Evolutionary conservation across 2,888 invertebrate species (phyloP).

Genomic region (Lagria hirta): DNA sequence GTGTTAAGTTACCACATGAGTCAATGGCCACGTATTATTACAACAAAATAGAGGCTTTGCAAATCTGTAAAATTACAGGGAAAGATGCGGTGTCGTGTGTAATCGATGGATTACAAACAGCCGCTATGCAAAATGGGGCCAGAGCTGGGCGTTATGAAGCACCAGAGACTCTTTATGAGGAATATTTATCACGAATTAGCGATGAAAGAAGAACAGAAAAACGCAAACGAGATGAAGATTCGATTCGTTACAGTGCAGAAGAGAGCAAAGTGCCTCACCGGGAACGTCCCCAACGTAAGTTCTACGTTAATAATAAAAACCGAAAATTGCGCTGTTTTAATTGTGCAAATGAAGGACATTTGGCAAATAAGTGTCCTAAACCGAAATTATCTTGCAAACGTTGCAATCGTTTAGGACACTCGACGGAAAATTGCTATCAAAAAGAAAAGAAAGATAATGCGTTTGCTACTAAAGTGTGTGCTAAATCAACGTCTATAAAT

Average conservation of each 20-base stretch:
- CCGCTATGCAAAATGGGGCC: slow-evolving; percentile 17
- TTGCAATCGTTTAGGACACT: slow-evolving; percentile 26
- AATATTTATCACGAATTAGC: too few species aligned
- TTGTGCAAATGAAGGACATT: slow-evolving; percentile 21
- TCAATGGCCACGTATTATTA: too few species aligned
- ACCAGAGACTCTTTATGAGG: slow-evolving; percentile 15
- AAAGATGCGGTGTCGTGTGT: slow-evolving; percentile 27
- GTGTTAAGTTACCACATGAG: too few species aligned
- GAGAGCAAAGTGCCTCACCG: too few species aligned
- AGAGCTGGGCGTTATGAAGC: slow-evolving; percentile 18
- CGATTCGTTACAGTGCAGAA: neutral
- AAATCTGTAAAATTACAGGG: slow-evolving; percentile 18
- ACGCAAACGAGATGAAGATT: too few species aligned
- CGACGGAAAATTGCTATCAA: neutral
- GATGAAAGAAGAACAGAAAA: neutral
- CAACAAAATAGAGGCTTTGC: too few species aligned
- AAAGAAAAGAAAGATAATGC: too few species aligned
- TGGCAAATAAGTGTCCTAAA: slow-evolving; percentile 18
- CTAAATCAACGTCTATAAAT: too few species aligned
- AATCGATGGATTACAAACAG: slow-evolving; percentile 22
- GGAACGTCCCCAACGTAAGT: too few species aligned
- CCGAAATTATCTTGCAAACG: slow-evolving; percentile 15
- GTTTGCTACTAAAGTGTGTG: too few species aligned
- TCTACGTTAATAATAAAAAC: too few species aligned
- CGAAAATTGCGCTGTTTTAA: too few species aligned